These are phyloP conservation scores for Globodera ellingtonae DNA, from an alignment of 1,140 invertebrate species.

Conservation along the genomic window DNA sequence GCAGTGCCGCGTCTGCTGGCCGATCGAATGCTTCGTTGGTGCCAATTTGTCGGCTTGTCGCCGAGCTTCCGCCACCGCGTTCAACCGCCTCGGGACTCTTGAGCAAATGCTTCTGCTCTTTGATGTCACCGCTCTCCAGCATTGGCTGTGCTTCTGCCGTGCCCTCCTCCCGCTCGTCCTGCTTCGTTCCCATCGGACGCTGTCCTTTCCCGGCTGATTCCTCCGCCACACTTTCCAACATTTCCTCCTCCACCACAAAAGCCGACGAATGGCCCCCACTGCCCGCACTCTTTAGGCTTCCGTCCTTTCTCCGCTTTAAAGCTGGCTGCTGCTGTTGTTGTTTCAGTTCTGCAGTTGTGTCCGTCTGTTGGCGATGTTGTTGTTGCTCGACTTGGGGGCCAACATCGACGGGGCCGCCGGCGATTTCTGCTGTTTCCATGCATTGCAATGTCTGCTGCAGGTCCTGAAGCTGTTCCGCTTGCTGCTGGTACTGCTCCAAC, in stretches of 20 bases:
- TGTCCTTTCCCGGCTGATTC: background rate
- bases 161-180: background rate
- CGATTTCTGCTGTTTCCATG: background rate
- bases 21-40: slow-evolving; percentile 20
- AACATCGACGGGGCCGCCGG: no score
- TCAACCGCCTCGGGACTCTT: background rate
- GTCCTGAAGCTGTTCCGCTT: background rate
- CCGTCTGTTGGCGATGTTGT: no score
- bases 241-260: slow-evolving; percentile 30
- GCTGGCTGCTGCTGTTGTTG: background rate
- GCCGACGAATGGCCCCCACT: background rate
- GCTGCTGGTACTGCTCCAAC: background rate
- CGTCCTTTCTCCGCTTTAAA: background rate
- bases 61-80: slow-evolving; percentile 19
- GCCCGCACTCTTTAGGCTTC: slow-evolving; percentile 4
- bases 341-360: no score
- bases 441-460: background rate
- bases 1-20: slow-evolving; percentile 41
- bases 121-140: background rate
- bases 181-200: background rate
- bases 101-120: background rate
- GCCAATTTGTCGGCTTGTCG: slow-evolving; percentile 21
- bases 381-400: background rate
- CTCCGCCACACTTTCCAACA: slow-evolving; percentile 26
- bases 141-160: background rate